Percentiles rank a stretch among this genome's conserved stretches.
Conservation (phyloP, 1,140 invertebrate genomes). For the Nilaparvata lugens region DNA sequence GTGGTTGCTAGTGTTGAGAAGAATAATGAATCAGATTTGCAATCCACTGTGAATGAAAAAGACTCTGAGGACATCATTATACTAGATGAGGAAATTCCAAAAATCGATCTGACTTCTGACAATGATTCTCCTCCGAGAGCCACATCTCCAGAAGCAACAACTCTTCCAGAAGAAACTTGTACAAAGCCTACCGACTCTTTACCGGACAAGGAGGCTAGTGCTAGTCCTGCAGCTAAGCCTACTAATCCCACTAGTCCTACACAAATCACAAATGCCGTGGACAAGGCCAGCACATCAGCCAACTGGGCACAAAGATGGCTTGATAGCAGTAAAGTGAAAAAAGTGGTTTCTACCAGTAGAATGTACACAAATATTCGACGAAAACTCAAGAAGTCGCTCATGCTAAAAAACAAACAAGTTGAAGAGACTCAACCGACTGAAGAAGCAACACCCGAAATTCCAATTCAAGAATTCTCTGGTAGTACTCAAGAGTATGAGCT, state of each 20-base stretch:
- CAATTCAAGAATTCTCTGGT: not conserved
- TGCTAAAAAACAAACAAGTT: not conserved
- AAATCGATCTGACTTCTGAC: conserved; percentile 5
- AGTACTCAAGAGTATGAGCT: not conserved
- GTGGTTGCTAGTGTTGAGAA: not conserved
- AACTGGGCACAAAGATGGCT: conserved; percentile 26
- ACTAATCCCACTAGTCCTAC: not conserved
- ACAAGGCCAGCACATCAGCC: not conserved
- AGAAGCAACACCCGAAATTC: no score
- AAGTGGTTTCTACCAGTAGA: conserved; percentile 26
- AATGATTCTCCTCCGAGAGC: not conserved
- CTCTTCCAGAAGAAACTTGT: not conserved
- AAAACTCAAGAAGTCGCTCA: conserved; percentile 19
- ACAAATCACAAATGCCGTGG: not conserved
- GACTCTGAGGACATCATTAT: conserved; percentile 12
- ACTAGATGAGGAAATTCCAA: conserved; percentile 2
- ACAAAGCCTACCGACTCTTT: not conserved
- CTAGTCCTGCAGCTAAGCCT: no score
- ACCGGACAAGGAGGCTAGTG: no score
- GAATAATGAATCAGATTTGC: not conserved
- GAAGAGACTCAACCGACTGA: not conserved
- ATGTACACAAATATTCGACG: conserved; percentile 26
- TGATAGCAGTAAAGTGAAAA: conserved; percentile 27
- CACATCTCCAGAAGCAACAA: no score
- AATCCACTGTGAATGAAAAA: not conserved